Conservation (phyloP, 2,113 vertebrate species). For the Eubucco bourcierii region DNA sequence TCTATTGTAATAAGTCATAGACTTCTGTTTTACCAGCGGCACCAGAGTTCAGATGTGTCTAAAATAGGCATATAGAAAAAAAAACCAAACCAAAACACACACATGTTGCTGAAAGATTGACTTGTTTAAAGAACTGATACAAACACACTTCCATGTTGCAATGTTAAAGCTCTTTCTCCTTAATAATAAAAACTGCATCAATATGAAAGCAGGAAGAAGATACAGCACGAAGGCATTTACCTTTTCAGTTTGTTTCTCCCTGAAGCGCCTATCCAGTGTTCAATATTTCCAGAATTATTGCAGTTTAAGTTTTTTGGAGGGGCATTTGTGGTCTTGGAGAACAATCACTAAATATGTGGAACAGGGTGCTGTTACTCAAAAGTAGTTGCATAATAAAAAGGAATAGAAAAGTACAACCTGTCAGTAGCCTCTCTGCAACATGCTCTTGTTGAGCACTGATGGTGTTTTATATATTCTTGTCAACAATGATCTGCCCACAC, state of each 20-base stretch:
- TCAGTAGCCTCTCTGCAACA: background rate
- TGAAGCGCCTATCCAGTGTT: background rate
- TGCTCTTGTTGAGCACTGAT: background rate
- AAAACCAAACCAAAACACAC: background rate
- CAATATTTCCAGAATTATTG: background rate
- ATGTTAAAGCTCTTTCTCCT: background rate
- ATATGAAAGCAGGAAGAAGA: background rate
- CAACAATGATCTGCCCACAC: background rate
- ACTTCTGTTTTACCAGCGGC: background rate
- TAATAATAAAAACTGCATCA: background rate
- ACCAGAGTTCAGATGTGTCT: background rate
- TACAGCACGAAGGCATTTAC: background rate
- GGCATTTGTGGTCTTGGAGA: background rate
- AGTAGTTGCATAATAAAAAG: conserved; percentile 38
- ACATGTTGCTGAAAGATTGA: background rate
- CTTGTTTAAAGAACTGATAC: background rate
- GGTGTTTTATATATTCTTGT: background rate
- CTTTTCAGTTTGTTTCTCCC: background rate
- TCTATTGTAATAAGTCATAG: background rate
- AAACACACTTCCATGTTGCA: background rate
- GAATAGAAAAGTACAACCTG: conserved; percentile 18
- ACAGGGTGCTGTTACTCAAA: conserved; percentile 15
- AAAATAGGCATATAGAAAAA: background rate
- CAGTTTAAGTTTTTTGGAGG: background rate
- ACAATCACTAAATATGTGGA: background rate